Percentiles rank a stretch among this genome's conserved stretches.
These are phyloP conservation scores for Okapia johnstoni DNA, from an alignment of 2,113 vertebrate genomes.

Conservation along the genomic window DNA sequence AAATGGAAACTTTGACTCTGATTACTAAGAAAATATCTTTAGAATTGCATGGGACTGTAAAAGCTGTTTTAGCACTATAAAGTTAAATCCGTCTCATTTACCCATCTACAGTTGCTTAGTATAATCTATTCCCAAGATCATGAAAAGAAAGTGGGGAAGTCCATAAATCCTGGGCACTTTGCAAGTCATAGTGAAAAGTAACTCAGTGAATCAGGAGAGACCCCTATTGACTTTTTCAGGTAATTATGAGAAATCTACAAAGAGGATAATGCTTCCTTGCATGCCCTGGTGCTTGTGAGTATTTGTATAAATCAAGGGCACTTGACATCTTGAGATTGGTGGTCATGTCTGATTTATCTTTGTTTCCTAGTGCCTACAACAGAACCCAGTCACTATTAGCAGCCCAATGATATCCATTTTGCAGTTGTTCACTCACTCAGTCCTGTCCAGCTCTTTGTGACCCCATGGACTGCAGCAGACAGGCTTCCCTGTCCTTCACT, in stretches of 20 bases:
- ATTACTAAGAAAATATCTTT: neutral
- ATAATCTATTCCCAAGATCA: neutral
- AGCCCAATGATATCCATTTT: neutral
- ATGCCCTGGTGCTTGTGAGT: neutral
- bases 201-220: constrained; percentile 42
- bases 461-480: neutral
- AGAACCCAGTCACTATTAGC: neutral
- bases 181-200: neutral
- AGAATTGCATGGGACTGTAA: neutral
- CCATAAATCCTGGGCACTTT: neutral
- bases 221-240: constrained; percentile 35
- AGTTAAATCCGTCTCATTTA: neutral
- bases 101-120: neutral
- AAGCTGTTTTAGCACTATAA: neutral
- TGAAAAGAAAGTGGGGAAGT: neutral
- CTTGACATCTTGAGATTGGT: neutral
- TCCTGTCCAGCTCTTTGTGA: neutral
- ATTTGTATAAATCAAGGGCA: neutral
- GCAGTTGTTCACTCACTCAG: neutral
- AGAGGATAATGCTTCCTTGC: neutral
- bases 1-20: constrained; percentile 15
- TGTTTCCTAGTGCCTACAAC: neutral
- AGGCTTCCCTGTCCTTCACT: neutral
- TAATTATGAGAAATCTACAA: constrained; percentile 3
- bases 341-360: neutral